Conservation (phyloP, 92 coral and sea anemone genomes). For the Muricea muricata region DNA sequence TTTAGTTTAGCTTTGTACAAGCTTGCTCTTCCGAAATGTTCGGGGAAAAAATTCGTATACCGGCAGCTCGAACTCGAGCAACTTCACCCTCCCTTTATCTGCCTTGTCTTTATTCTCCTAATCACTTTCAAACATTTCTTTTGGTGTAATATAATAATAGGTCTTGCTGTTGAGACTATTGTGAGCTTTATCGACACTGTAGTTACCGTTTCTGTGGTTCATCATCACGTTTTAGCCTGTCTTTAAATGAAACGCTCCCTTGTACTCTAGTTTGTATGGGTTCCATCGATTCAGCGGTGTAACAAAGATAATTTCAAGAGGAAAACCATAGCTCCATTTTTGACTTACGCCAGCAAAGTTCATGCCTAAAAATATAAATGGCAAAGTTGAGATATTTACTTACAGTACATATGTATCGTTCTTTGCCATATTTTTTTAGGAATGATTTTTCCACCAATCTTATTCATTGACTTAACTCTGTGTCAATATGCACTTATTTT, state of each 20-base stretch:
- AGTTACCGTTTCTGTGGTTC: conserved; percentile 40
- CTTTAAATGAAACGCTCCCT: neutral
- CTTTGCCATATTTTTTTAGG: no score
- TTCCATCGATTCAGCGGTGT: conserved; percentile 56
- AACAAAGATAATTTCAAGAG: conserved; percentile 51
- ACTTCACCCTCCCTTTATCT: conserved; percentile 52
- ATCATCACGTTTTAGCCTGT: conserved; percentile 30
- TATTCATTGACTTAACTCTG: no score
- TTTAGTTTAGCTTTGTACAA: conserved; percentile 22
- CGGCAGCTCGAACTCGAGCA: conserved; percentile 3
- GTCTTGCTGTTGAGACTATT: conserved; percentile 38
- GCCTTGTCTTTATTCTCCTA: conserved; percentile 40
- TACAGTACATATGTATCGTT: no score
- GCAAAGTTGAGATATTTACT: no score
- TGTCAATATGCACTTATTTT: no score
- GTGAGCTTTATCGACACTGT: conserved; percentile 28
- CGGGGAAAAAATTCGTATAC: conserved; percentile 48
- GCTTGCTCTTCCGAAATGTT: conserved; percentile 47
- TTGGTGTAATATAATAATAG: conserved; percentile 55
- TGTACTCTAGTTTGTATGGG: conserved; percentile 45
- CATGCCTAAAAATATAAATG: no score
- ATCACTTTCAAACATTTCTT: conserved; percentile 42
- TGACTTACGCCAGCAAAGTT: no score
- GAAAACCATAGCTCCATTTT: conserved; percentile 46
- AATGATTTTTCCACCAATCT: no score